These are phyloP conservation scores for Tanypteryx hageni DNA, from an alignment of 2,888 invertebrate genomes.

Conservation along the genomic window DNA sequence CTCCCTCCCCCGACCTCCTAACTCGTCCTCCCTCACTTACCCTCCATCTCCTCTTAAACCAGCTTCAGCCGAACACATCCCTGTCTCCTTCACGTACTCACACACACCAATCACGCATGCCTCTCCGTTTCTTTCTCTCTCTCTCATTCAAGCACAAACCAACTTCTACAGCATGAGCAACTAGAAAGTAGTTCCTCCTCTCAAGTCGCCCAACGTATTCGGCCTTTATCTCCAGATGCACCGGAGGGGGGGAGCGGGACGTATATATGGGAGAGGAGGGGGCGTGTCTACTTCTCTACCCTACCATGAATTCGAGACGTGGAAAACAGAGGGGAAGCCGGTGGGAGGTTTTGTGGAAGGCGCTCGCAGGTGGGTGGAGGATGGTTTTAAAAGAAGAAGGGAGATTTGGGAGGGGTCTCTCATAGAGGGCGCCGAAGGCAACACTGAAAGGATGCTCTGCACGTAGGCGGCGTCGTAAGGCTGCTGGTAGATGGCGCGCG, in stretches of 20 bases:
- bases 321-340: conserved; percentile 21
- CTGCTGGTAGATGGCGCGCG: background rate
- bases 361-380: background rate
- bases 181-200: too few species aligned
- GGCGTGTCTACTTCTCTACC: conserved; percentile 4
- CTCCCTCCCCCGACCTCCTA: background rate
- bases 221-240: too few species aligned
- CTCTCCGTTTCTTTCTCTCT: too few species aligned
- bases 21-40: background rate
- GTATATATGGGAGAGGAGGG: background rate
- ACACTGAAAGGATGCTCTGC: background rate
- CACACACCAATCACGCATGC: too few species aligned
- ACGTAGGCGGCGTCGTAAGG: background rate
- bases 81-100: background rate
- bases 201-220: too few species aligned
- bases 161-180: too few species aligned
- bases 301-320: conserved; percentile 40
- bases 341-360: background rate
- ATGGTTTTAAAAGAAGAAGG: background rate
- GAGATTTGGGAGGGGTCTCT: background rate
- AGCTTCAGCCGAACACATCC: background rate
- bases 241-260: too few species aligned
- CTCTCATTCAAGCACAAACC: too few species aligned
- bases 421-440: background rate
- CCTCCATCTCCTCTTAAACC: background rate